phyloP scores from a whole-genome alignment of 2,888 invertebrate species.

The Amitus sp. region DNA sequence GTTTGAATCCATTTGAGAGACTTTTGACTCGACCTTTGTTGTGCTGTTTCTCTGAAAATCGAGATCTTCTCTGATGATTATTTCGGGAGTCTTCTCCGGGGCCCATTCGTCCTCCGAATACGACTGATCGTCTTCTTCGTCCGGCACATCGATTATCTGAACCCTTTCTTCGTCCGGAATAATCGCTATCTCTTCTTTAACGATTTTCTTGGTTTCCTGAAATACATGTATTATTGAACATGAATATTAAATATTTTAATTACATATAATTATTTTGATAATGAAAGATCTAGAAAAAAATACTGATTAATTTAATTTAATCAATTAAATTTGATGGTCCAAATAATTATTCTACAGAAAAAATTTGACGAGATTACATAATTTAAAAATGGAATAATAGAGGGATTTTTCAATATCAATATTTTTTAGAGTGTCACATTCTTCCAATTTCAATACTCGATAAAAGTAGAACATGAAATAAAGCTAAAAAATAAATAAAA shows the following conservation, averaged over 20 bases:
- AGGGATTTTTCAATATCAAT: no score
- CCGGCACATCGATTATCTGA: conserved; percentile 60
- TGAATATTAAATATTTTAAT: neutral
- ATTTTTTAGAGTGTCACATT: no score
- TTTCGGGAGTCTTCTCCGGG: conserved; percentile 54
- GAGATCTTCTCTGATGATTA: conserved; percentile 48
- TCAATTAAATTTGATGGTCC: no score
- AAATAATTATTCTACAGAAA: no score
- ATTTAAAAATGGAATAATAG: no score
- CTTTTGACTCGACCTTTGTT: conserved; percentile 44
- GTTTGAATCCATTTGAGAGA: conserved; percentile 54
- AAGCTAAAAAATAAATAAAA: no score
- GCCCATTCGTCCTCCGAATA: conserved; percentile 56
- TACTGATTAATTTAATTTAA: no score
- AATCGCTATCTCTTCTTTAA: conserved; percentile 42
- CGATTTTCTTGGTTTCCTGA: conserved; percentile 15
- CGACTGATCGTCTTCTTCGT: conserved; percentile 60
- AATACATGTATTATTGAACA: no score
- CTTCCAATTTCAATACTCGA: no score
- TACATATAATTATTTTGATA: neutral
- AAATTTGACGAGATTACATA: no score
- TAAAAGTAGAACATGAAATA: no score
- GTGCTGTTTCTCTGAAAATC: conserved; percentile 22
- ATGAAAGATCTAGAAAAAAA: conserved; percentile 1
- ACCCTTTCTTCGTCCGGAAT: conserved; percentile 63